These are phyloP conservation scores for Parasteatoda lunata DNA, from an alignment of 2,888 invertebrate species.

Conservation along the genomic window DNA sequence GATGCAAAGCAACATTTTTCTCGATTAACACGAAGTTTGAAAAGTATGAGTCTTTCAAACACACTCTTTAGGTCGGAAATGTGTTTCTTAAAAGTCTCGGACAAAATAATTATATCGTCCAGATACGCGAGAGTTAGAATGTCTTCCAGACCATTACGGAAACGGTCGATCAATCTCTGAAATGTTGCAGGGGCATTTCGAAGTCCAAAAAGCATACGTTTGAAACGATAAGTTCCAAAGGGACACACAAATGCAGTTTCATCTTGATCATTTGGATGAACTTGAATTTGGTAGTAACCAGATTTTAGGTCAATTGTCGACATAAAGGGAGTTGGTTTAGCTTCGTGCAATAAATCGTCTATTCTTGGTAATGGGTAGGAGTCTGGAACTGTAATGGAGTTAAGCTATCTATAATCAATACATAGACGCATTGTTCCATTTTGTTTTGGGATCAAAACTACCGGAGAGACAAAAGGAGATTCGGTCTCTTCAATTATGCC, in stretches of 20 bases:
- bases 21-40: no score
- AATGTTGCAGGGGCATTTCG: neutral
- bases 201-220: neutral
- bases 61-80: no score
- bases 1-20: no score
- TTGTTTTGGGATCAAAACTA: conserved; percentile 25
- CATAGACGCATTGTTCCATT: conserved; percentile 21
- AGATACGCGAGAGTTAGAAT: neutral
- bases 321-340: neutral
- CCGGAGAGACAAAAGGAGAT: conserved; percentile 16
- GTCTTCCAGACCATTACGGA: conserved; percentile 2
- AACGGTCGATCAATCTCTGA: neutral
- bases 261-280: no score
- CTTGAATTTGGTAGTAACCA: no score
- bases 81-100: neutral
- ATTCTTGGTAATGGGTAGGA: no score
- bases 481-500: conserved; percentile 24
- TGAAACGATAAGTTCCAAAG: neutral
- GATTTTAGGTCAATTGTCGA: neutral
- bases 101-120: conserved; percentile 5
- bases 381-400: neutral
- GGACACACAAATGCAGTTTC: neutral
- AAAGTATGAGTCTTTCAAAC: no score
- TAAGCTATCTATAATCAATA: conserved; percentile 7
- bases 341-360: neutral